phyloP scores from a whole-genome alignment of 2,797 vertebrate genomes.

The Loriculus beryllinus region DNA sequence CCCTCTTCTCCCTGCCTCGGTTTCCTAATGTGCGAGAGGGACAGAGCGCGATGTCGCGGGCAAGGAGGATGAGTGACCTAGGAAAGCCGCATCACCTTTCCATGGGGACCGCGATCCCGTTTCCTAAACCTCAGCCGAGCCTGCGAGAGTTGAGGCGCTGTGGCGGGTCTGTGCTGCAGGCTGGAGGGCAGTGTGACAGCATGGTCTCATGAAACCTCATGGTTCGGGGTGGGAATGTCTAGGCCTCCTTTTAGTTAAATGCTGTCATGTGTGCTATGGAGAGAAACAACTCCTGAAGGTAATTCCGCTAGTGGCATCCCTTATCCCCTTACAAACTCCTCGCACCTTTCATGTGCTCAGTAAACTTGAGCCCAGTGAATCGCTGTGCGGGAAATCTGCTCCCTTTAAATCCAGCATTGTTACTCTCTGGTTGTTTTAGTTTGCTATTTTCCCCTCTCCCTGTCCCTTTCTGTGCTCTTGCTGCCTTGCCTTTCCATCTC shows the following conservation, averaged over 20 bases:
- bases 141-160: too few relatives aligned
- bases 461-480: neutral
- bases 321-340: neutral
- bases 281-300: neutral
- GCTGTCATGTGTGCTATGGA: neutral
- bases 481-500: neutral
- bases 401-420: neutral
- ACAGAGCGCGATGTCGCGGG: neutral
- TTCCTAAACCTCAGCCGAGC: neutral
- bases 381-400: neutral
- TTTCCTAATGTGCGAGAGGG: neutral
- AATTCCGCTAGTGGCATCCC: neutral
- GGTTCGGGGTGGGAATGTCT: neutral
- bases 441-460: neutral
- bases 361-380: neutral
- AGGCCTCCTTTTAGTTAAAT: neutral
- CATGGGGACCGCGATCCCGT: fast-evolving
- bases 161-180: neutral
- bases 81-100: neutral
- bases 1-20: neutral
- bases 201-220: neutral
- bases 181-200: neutral
- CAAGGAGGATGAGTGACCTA: neutral
- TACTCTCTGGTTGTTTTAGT: neutral
- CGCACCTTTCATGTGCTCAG: neutral